A percentile compares a stretch with the other conserved stretches of the same genome.
These are phyloP conservation scores for Caenorhabditis sp. DNA, from an alignment of 2,888 invertebrate genomes.

Conservation along the genomic window DNA sequence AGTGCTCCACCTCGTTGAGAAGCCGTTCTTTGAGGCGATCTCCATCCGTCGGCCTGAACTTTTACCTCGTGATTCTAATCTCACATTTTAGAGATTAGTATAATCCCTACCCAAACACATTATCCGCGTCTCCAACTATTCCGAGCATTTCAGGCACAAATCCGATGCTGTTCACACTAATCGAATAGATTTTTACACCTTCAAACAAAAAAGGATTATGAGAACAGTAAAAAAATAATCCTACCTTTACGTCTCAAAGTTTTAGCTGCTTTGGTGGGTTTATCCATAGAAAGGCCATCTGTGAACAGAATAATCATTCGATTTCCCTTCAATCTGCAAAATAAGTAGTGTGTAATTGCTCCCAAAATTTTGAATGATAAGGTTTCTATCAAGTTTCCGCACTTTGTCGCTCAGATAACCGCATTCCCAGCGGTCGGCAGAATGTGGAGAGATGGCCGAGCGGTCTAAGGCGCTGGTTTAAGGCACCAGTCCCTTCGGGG, in stretches of 20 bases:
- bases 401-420: too few relatives aligned
- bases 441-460: slow-evolving; percentile 15
- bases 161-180: slow-evolving; percentile 72
- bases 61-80: neutral
- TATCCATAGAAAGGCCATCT: slow-evolving; percentile 77
- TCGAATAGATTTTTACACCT: slow-evolving; percentile 75
- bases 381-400: too few relatives aligned
- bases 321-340: slow-evolving; percentile 57
- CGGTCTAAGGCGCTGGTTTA: slow-evolving; percentile 91
- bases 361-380: too few relatives aligned
- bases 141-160: slow-evolving; percentile 73
- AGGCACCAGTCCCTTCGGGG: slow-evolving; percentile 88
- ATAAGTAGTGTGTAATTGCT: too few relatives aligned
- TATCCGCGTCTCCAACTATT: slow-evolving; percentile 74
- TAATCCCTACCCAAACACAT: slow-evolving; percentile 73
- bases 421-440: too few relatives aligned
- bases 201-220: neutral
- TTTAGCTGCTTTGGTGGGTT: slow-evolving; percentile 71
- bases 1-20: slow-evolving; percentile 69
- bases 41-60: slow-evolving; percentile 67
- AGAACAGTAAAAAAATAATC: neutral
- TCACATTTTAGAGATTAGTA: neutral
- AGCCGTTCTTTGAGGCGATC: slow-evolving; percentile 66
- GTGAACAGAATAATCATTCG: slow-evolving; percentile 76
- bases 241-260: slow-evolving; percentile 64